Conservation (phyloP, 64 coral and sea anemone species). For the Orbicella faveolata region DNA sequence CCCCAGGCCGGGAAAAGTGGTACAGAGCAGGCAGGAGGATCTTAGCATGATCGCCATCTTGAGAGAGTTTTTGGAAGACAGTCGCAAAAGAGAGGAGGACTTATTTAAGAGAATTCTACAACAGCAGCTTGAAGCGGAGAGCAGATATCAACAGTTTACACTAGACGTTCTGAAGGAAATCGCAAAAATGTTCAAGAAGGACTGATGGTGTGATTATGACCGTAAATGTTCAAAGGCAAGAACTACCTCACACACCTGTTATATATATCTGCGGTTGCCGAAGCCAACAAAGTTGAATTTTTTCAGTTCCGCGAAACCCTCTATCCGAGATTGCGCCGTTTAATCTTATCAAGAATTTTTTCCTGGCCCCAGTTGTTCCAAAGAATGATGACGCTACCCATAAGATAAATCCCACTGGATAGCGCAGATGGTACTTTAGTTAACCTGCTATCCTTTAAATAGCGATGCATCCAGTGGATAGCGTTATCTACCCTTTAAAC, state of each 20-base stretch:
- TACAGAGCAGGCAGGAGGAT: conserved; percentile 47
- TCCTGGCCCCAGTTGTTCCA: no score
- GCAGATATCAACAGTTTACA: conserved; percentile 88
- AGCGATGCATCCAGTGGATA: no score
- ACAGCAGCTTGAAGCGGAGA: conserved; percentile 80
- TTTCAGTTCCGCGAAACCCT: no score
- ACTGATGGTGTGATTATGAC: neutral
- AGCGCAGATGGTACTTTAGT: no score
- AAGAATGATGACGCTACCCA: no score
- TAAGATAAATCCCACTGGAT: no score
- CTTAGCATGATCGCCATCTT: conserved; percentile 67
- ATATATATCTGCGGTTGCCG: no score
- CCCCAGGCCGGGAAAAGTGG: conserved; percentile 43
- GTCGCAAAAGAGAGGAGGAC: conserved; percentile 79
- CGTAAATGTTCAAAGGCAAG: neutral
- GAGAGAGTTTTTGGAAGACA: conserved; percentile 88
- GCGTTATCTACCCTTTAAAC: no score
- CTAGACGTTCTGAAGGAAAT: conserved; percentile 87
- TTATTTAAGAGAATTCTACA: conserved; percentile 85
- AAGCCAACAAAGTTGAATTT: no score
- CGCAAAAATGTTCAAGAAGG: conserved; percentile 74
- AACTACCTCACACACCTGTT: neutral
- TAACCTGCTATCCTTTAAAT: no score
- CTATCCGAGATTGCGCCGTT: no score
- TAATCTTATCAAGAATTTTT: no score